Evolutionary conservation across 1,140 invertebrate species (phyloP), one percentile per base, ranked within the genome.

Genomic region (Diabrotica virgifera): DNA sequence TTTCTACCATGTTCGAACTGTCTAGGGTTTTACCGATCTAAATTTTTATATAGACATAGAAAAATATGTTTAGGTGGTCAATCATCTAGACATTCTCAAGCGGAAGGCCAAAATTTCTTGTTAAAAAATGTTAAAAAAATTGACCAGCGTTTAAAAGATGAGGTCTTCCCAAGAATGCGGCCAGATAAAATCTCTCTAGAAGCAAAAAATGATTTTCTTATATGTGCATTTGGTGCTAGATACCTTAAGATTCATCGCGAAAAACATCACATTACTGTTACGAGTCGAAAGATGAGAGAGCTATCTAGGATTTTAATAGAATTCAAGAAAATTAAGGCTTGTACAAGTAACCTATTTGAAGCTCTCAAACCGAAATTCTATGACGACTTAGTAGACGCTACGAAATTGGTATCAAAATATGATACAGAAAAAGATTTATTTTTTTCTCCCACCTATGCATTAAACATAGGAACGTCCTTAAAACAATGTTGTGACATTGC

Each of bases 401-500:
- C 65, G n/a, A 69, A 72, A 67, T 12, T 40, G 5, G 63, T 67
- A 10, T 57, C 53, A 0, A 63, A 58, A 11, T 72, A 70, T 52
- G 61, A 70, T 52, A 11, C 5, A n/a, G 14, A 64, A 36, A 68
- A 61, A 53, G 64, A 65, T 59, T 35, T 36, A 9, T 73, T 58
- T 66, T 56, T 13, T 7, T 14, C 72, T n/a, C 66, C 70, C 10
- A 68, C 72, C 46, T 70, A 54, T 56, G 70, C 68, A 7, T 64
- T 66, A 52, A 73, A 73, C 60, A 70, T 73, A 35, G 35, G 37
- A 9, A 72, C 70, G n/a, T 63, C 56, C 24, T 12, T 73, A n/a
- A 72, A 73, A 60, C 70, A 72, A 61, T 72, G 69, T 46, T 67
- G 65, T 51, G 62, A 71, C 62, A 67, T 72, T 52, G 67, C 69